Evolutionary conservation across 2,797 vertebrate genomes (phyloP).

Genomic region (Chaetophractus vellerosus): DNA sequence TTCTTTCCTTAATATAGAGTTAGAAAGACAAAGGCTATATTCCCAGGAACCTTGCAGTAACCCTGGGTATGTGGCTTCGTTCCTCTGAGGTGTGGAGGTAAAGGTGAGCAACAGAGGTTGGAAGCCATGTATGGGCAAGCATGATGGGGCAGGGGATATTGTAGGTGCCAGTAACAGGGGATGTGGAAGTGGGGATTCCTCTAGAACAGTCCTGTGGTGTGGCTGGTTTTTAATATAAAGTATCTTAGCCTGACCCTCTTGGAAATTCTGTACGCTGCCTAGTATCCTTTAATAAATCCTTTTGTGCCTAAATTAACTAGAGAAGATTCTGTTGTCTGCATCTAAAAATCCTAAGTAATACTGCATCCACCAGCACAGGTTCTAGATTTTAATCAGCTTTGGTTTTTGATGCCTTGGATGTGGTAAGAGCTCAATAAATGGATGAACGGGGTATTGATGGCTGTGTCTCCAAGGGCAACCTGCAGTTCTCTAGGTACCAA

Average conservation of each 20-base stretch:
- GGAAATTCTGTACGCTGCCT: neutral
- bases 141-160: no score
- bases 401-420: neutral
- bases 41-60: neutral
- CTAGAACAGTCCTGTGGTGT: neutral
- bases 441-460: neutral
- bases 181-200: neutral
- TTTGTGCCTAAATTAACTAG: neutral
- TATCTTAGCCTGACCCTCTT: neutral
- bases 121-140: neutral
- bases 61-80: neutral
- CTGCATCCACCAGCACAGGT: neutral
- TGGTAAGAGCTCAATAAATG: neutral
- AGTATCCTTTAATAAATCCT: neutral
- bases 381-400: neutral
- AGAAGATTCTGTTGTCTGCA: conserved; percentile 22
- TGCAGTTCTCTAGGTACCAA: neutral
- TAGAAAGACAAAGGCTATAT: neutral
- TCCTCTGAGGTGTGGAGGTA: neutral
- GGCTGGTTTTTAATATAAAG: neutral
- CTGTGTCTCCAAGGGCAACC: neutral
- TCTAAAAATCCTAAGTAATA: neutral
- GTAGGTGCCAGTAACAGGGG: neutral
- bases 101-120: neutral
- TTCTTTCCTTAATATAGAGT: neutral